Conservation (phyloP, 1,140 invertebrate genomes). For the Pentalonia nigronervosa region DNA sequence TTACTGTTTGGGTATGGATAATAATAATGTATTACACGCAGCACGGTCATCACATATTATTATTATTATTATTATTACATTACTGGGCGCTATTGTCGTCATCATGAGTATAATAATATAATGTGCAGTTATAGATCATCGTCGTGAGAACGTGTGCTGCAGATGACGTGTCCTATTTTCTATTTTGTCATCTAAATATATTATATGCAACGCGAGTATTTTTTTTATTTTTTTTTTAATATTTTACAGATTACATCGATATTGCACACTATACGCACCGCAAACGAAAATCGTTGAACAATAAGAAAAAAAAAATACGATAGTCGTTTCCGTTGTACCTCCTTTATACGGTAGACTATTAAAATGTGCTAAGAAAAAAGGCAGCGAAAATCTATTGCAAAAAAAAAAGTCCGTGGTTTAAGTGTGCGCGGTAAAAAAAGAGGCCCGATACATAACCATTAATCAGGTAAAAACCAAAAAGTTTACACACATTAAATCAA, state of each 20-base stretch:
- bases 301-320: too few relatives aligned
- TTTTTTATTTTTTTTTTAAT: not conserved
- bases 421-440: too few relatives aligned
- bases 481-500: too few relatives aligned
- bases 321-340: too few relatives aligned
- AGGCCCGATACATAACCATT: too few relatives aligned
- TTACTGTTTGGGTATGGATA: not conserved
- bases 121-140: not conserved
- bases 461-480: too few relatives aligned
- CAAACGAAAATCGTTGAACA: too few relatives aligned
- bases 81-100: not conserved
- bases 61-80: not conserved
- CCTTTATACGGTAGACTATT: too few relatives aligned
- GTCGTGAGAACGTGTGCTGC: not conserved
- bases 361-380: too few relatives aligned
- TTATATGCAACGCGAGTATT: not conserved
- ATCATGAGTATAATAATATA: not conserved
- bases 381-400: too few relatives aligned
- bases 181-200: constrained; percentile 3
- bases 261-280: too few relatives aligned
- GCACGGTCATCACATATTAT: not conserved
- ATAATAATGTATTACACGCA: not conserved
- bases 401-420: too few relatives aligned
- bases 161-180: not conserved
- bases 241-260: not conserved